These are phyloP conservation scores for Cancer borealis DNA, from an alignment of 2,888 invertebrate genomes.

Conservation along the genomic window DNA sequence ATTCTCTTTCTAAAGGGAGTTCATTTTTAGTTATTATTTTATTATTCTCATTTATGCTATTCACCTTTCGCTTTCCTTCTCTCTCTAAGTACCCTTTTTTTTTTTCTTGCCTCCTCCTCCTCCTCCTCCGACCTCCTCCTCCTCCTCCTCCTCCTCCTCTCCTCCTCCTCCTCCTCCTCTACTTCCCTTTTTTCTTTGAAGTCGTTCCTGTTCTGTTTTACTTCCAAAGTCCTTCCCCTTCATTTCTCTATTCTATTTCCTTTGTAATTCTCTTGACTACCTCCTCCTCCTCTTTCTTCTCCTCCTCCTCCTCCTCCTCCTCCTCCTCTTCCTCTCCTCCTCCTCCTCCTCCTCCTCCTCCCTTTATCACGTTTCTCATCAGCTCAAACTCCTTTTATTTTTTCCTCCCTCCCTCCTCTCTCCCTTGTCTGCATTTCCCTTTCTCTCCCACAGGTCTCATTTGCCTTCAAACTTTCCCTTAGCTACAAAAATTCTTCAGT, in stretches of 20 bases:
- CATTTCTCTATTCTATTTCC: slow-evolving; percentile 24
- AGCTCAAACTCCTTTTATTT: not conserved
- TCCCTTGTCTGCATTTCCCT: not conserved
- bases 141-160: no score
- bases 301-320: not conserved
- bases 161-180: not conserved
- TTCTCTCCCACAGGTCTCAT: not conserved
- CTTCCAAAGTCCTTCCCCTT: not conserved
- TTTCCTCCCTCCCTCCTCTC: not conserved
- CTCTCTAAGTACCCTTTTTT: not conserved
- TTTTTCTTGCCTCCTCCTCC: not conserved
- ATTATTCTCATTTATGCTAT: not conserved
- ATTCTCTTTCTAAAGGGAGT: not conserved
- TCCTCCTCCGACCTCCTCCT: no score
- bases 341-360: not conserved
- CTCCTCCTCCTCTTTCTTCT: not conserved
- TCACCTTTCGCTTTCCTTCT: not conserved
- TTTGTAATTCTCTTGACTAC: not conserved
- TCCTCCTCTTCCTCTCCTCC: not conserved
- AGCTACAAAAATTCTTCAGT: not conserved
- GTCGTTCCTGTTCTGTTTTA: not conserved
- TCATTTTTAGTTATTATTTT: not conserved
- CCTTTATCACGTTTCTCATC: slow-evolving; percentile 23
- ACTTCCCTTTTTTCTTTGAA: not conserved
- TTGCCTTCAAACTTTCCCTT: slow-evolving; percentile 22